Evolutionary conservation across 2,797 vertebrate species (phyloP).

Genomic region (Premnoplex brunnescens): DNA sequence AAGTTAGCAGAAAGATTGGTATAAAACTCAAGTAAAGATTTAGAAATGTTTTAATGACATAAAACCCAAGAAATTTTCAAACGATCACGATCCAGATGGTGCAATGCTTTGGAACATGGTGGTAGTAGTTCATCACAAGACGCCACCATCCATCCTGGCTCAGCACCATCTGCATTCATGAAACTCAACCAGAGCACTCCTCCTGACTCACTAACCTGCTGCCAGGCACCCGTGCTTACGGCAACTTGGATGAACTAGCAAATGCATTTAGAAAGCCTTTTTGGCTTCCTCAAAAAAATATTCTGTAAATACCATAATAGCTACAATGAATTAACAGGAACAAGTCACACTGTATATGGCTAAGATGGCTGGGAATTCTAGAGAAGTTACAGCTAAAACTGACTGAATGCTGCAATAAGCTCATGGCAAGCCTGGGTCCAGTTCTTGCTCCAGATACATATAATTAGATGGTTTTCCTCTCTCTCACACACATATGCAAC

Average conservation of each 20-base stretch:
- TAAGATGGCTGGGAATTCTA: not conserved
- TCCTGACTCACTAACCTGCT: constrained; percentile 27
- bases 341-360: not conserved
- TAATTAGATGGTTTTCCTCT: not conserved
- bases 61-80: constrained; percentile 42
- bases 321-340: not conserved
- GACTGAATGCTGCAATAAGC: not conserved
- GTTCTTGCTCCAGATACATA: constrained; percentile 4
- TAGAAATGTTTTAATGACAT: constrained; percentile 45
- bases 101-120: not conserved
- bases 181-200: constrained; percentile 11
- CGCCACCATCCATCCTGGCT: constrained; percentile 28
- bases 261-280: not conserved
- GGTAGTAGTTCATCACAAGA: constrained; percentile 3
- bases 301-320: not conserved
- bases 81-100: constrained; percentile 55
- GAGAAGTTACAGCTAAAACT: not conserved
- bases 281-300: not conserved
- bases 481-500: not conserved
- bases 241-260: not conserved
- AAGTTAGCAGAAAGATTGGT: not conserved
- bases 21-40: constrained; percentile 22
- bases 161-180: constrained; percentile 42
- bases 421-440: not conserved
- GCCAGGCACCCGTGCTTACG: not conserved